A percentile compares a stretch with the other conserved stretches of the same genome.
These are phyloP conservation scores for Cabera pusaria DNA, from an alignment of 2,888 invertebrate genomes.

Conservation along the genomic window DNA sequence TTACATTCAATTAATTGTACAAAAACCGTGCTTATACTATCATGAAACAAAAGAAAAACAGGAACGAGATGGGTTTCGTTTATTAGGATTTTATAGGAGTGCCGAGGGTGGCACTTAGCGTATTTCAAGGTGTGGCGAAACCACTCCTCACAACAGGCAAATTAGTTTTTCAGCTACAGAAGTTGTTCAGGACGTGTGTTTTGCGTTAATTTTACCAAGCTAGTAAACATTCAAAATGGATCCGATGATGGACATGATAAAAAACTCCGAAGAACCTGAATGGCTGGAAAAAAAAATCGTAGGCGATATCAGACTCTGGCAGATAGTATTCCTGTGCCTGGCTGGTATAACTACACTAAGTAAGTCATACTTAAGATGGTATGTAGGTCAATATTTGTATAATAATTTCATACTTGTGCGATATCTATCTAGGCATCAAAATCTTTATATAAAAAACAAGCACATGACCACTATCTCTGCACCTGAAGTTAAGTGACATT, in stretches of 20 bases:
- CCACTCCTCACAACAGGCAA: conserved; percentile 72
- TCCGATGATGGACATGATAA: conserved; percentile 61
- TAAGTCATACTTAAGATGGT: too few relatives aligned
- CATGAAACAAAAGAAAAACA: too few relatives aligned
- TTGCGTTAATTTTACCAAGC: conserved; percentile 8
- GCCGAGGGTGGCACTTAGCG: conserved; percentile 31
- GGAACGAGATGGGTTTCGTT: too few relatives aligned
- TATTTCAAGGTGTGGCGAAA: conserved; percentile 64
- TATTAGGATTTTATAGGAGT: conserved; percentile 32
- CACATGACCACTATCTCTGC: too few relatives aligned
- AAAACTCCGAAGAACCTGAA: conserved; percentile 80
- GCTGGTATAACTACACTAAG: conserved; percentile 85
- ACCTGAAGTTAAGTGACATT: too few relatives aligned
- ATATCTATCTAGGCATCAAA: too few relatives aligned
- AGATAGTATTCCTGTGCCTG: conserved; percentile 88
- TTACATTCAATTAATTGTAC: too few relatives aligned
- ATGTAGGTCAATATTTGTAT: too few relatives aligned
- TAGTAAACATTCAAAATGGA: too few relatives aligned
- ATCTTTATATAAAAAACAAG: too few relatives aligned
- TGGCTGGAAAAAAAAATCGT: conserved; percentile 89
- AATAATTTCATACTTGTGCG: too few relatives aligned
- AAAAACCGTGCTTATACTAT: too few relatives aligned
- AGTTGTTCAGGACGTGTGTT: conserved; percentile 46
- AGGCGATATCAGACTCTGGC: conserved; percentile 91
- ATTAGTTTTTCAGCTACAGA: conserved; percentile 60